phyloP scores from a whole-genome alignment of 1,140 invertebrate genomes.

The Polypedilum pembai region DNA sequence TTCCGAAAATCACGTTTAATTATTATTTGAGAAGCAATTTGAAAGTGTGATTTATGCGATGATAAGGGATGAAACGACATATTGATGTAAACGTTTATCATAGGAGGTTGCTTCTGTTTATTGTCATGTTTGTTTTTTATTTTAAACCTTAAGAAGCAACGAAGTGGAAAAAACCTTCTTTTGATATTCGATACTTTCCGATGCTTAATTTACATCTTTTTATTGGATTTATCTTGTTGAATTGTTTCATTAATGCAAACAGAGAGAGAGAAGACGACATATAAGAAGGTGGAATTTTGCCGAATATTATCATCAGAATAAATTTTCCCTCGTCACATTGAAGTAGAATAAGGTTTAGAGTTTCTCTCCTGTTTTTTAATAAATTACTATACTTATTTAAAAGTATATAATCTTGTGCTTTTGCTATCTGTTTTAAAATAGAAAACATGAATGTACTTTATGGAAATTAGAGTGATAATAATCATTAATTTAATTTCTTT shows the following conservation, averaged over 20 bases:
- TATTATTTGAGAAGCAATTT: slow-evolving; percentile 15
- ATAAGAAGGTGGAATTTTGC: no score
- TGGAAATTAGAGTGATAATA: no score
- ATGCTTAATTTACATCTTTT: not conserved
- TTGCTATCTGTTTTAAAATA: no score
- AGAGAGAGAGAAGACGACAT: no score
- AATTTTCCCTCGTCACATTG: no score
- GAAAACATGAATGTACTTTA: no score
- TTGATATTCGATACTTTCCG: not conserved
- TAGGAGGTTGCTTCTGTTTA: not conserved
- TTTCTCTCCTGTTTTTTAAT: no score
- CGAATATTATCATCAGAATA: no score
- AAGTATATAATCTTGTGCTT: no score
- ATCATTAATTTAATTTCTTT: no score
- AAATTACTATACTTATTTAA: no score
- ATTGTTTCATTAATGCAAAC: not conserved
- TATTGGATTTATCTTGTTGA: slow-evolving; percentile 1
- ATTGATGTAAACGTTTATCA: not conserved
- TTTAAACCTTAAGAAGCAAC: not conserved
- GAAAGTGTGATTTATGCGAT: not conserved
- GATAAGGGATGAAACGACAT: not conserved
- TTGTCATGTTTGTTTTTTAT: not conserved
- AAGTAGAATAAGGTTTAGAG: no score
- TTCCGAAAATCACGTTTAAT: slow-evolving; percentile 20
- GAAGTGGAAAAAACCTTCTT: not conserved